phyloP scores from a whole-genome alignment of 1,140 invertebrate species.

The Chironomus tepperi region DNA sequence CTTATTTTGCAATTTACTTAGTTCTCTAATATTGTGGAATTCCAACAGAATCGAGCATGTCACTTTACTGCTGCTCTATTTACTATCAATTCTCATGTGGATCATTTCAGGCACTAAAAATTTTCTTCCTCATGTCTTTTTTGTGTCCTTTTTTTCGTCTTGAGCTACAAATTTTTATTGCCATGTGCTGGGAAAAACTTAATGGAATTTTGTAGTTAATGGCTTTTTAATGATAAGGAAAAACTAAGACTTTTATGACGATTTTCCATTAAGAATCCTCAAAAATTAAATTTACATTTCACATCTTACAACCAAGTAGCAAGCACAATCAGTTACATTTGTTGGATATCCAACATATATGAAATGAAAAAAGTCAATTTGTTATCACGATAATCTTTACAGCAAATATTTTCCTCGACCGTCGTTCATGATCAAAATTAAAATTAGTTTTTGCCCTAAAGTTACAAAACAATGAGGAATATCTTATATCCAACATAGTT shows the following conservation, averaged over 20 bases:
- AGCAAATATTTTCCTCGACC: constrained; percentile 4
- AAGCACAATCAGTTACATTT: too few species aligned
- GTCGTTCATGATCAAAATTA: constrained; percentile 12
- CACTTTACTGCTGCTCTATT: too few species aligned
- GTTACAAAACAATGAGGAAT: background rate
- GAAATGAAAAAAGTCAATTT: constrained; percentile 5
- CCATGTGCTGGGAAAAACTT: background rate
- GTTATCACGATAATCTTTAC: constrained; percentile 10
- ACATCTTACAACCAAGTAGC: background rate
- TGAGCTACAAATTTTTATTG: background rate
- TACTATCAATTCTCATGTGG: too few species aligned
- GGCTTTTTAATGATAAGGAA: constrained; percentile 10
- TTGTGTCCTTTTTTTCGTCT: background rate
- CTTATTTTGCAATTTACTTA: too few species aligned
- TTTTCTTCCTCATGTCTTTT: background rate
- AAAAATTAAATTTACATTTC: background rate
- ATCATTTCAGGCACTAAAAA: background rate
- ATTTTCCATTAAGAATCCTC: constrained; percentile 13
- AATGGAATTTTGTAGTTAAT: constrained; percentile 24
- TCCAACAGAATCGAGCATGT: too few species aligned
- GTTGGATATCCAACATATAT: too few species aligned
- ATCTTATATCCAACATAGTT: too few species aligned
- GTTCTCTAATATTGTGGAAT: too few species aligned
- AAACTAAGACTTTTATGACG: background rate
- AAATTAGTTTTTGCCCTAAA: constrained; percentile 11